These are phyloP conservation scores for Ophthalmolycus amberensis DNA, from an alignment of 2,113 vertebrate species.

Conservation along the genomic window DNA sequence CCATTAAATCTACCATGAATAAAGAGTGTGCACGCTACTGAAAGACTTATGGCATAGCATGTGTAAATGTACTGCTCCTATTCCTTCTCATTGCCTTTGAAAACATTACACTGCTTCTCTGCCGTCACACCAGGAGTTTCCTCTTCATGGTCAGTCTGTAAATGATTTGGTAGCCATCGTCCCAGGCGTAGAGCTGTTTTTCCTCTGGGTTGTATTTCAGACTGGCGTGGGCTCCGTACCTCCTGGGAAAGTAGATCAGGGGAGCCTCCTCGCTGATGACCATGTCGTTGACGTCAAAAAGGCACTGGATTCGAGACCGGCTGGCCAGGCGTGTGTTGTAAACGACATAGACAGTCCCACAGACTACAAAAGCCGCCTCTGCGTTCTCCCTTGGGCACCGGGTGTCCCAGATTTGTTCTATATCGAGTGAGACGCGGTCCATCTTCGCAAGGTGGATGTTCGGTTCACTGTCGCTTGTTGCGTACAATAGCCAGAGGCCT, in stretches of 20 bases:
- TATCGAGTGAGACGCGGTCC: constrained; percentile 90
- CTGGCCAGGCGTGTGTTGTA: constrained; percentile 94
- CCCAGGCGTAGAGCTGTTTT: constrained; percentile 95
- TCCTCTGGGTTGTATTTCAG: constrained; percentile 94
- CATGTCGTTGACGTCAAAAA: constrained; percentile 93
- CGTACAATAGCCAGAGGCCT: constrained; percentile 94
- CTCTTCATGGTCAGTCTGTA: constrained; percentile 93
- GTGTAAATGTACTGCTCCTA: constrained; percentile 7
- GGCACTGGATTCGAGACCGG: constrained; percentile 92
- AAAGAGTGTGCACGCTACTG: background rate
- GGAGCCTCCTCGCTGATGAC: constrained; percentile 88
- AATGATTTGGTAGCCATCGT: constrained; percentile 96
- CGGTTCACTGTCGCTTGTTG: constrained; percentile 86
- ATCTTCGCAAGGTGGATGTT: constrained; percentile 94
- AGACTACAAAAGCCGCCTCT: constrained; percentile 93
- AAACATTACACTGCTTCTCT: background rate
- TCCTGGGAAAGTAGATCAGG: constrained; percentile 93
- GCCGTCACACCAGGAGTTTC: constrained; percentile 81
- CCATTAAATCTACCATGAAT: background rate
- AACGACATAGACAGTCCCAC: constrained; percentile 94
- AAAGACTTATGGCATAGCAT: background rate
- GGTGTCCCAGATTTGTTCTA: constrained; percentile 98
- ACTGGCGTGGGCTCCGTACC: constrained; percentile 92
- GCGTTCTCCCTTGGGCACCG: constrained; percentile 92
- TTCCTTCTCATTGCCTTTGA: constrained; percentile 1